Evolutionary conservation across 2,888 invertebrate genomes (phyloP), one percentile per base, ranked within the genome.

Genomic region (Lumbricus terrestris): DNA sequence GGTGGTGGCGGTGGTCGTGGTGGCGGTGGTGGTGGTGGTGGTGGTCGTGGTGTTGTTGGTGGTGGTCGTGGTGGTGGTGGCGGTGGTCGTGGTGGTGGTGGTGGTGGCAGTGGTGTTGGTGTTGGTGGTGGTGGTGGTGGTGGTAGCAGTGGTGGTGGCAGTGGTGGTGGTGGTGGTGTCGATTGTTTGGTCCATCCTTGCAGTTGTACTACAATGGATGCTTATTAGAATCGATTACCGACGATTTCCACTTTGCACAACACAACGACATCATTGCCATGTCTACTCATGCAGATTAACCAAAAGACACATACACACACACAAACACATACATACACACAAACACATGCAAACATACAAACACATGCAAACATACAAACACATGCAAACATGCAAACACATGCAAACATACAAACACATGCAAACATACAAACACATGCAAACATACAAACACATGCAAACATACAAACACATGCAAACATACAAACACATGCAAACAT

Each of bases 91-190:
- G n/a, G n/a, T n/a, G n/a, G n/a, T n/a, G n/a, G n/a, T n/a, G n/a
- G n/a, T n/a, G n/a, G n/a, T n/a, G n/a, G n/a, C 34, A 34, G 34
- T 34, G 34, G 34, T 83, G 83, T 34, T 83, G 83, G 83, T 83
- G 83, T 34, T 83, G 83, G 34, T 83, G 83, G 34, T 34, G 83
- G 34, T 83, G 34, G 34, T 83, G 83, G 34, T 83, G 34, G 4
- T 83, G 83, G 83, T 34, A 35, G 85, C 35, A 18, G 85, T 35
- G n/a, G n/a, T n/a, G n/a, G n/a, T n/a, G n/a, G 85, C 35, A 13
- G 85, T 85, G 35, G 85, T 35, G 85, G 85, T 85, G 85, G 85
- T 85, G 85, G 85, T 85, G 37, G 85, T 85, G 37, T 16, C 23
- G 85, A 35, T 6, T 85, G 85, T 33, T n/a, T 69, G n/a, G 69